phyloP scores from a whole-genome alignment of 2,888 invertebrate species.

The Nephrocerus scutellatus region DNA sequence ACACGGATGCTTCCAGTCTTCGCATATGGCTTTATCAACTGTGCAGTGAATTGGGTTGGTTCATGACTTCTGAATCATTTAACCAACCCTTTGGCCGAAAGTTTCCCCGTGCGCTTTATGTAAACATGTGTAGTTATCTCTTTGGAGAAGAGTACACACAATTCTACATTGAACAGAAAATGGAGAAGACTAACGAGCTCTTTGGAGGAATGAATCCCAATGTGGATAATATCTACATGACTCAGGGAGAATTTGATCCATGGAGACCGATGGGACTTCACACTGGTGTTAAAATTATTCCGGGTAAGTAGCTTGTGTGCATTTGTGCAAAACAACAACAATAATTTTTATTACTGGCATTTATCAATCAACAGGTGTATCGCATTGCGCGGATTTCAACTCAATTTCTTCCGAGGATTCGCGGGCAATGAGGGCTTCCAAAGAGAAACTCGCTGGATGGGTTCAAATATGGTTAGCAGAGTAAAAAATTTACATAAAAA shows the following conservation, averaged over 20 bases:
- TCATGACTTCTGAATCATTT: conserved; percentile 61
- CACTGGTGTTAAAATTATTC: conserved; percentile 30
- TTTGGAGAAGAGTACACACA: conserved; percentile 31
- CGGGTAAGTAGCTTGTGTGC: no score
- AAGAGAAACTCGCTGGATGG: conserved; percentile 24
- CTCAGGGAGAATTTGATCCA: conserved; percentile 53
- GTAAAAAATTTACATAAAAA: no score
- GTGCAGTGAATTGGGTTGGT: conserved; percentile 81
- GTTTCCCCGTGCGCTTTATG: conserved; percentile 36
- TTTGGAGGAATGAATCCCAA: conserved; percentile 50
- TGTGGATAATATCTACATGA: conserved; percentile 50
- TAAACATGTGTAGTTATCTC: conserved; percentile 35
- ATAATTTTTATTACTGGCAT: no score
- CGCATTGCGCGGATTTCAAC: conserved; percentile 36
- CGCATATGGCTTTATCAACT: conserved; percentile 78
- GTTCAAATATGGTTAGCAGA: conserved; percentile 33
- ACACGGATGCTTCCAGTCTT: no score
- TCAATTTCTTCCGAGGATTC: conserved; percentile 34
- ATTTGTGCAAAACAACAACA: no score
- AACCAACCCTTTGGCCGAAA: conserved; percentile 52
- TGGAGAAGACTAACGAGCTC: conserved; percentile 45
- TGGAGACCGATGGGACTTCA: conserved; percentile 51
- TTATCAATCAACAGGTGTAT: no score
- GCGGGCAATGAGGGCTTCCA: conserved; percentile 27
- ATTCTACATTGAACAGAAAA: conserved; percentile 24